phyloP scores from a whole-genome alignment of 2,888 invertebrate species.

The Automeris io region DNA sequence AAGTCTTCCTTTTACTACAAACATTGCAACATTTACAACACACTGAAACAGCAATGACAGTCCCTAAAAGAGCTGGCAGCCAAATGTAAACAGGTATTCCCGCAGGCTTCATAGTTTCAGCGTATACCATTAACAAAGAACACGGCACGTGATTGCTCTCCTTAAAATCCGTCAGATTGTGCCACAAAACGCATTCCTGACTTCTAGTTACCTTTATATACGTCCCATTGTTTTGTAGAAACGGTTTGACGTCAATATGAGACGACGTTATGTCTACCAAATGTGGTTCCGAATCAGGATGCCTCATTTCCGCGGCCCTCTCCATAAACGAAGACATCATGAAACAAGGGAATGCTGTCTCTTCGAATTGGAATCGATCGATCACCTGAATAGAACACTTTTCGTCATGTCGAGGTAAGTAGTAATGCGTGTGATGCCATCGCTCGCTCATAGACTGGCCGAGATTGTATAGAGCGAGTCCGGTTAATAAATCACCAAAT shows the following conservation, averaged over 20 bases:
- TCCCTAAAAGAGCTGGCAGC: conserved; percentile 47
- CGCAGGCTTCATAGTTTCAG: conserved; percentile 50
- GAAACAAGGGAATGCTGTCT: conserved; percentile 55
- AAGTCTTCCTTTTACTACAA: conserved; percentile 32
- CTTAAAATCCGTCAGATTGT: conserved; percentile 41
- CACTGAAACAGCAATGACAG: conserved; percentile 39
- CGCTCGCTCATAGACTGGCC: conserved; percentile 44
- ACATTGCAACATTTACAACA: conserved; percentile 45
- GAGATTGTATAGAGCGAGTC: conserved; percentile 61
- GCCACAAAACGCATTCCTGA: conserved; percentile 60
- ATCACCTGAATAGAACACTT: conserved; percentile 58
- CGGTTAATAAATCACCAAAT: conserved; percentile 51
- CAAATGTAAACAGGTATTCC: conserved; percentile 59
- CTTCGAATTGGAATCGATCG: conserved; percentile 45
- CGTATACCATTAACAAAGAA: conserved; percentile 50
- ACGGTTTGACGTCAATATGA: conserved; percentile 43
- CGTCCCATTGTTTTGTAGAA: conserved; percentile 31
- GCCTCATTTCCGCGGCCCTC: conserved; percentile 21
- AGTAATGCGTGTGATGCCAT: conserved; percentile 36
- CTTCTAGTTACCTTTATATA: conserved; percentile 40
- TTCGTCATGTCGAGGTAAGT: conserved; percentile 39
- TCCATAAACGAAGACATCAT: conserved; percentile 60
- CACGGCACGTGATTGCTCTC: conserved; percentile 51
- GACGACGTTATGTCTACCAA: conserved; percentile 50
- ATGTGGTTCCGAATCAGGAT: conserved; percentile 23